Base-by-base conservation (phyloP, 2,888 invertebrate species). In the Idaea aversata region DNA sequence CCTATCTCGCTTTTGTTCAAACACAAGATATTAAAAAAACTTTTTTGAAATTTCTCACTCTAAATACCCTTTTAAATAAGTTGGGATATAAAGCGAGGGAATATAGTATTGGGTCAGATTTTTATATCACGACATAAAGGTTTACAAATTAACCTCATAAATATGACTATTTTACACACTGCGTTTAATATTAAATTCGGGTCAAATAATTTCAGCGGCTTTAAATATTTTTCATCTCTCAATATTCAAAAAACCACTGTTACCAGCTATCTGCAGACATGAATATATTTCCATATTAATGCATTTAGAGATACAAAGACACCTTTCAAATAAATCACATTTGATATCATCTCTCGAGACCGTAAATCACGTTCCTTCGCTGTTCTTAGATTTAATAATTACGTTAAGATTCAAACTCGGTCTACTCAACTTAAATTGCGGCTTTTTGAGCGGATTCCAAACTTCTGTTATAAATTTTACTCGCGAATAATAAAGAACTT, bases 351-450 rank as follows among this genome's bases (percentile, higher is more conserved):
- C 67, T 69, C 62, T 61, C 35, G 25, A 61, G 64, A 67, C 64
- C 35, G 58, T 66, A 68, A 67, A 68, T 67, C 71, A 69, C 61
- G 61, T 69, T 7, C 47, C 47, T 66, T 61, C 61, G 64, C 63
- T 47, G 47, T 65, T 35, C 63, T 61, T 66, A 68, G 67, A 68
- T 68, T 68, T 69, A 64, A 64, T 67, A 67, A 68, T 69, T 67
- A 63, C 66, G 62, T 72, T 75, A 75, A 75, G 73, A 83, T 84
- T 81, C 74, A 78, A 47, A 47, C 7, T 47, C 72, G 71, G 71
- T 69, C 70, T 63, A 66, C 72, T 67, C 72, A 82, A 83, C 69
- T 80, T 68, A 76, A 79, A 83, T 84, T 80, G 79, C 71, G 72
- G 76, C 72, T 76, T 76, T 71, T 70, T 67, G 74, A 65, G 69